phyloP scores from a whole-genome alignment of 1,140 invertebrate genomes.

The Monochamus saltuarius region DNA sequence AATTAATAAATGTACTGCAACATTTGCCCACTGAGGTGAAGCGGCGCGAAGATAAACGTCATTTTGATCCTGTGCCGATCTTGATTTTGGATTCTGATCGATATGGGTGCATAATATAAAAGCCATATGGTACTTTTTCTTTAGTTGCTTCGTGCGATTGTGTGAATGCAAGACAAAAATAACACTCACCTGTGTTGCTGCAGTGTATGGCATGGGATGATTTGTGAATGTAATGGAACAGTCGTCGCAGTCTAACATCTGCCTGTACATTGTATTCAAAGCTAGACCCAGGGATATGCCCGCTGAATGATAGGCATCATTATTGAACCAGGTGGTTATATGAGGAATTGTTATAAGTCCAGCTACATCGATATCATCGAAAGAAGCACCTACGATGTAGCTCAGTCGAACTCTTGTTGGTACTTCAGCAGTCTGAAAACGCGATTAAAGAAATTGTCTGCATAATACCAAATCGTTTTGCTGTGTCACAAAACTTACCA shows the following conservation, averaged over 20 bases:
- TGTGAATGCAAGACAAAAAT: too few relatives aligned
- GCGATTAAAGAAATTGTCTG: background rate
- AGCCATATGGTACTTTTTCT: too few relatives aligned
- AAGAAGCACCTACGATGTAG: slow-evolving; percentile 55
- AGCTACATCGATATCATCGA: slow-evolving; percentile 32
- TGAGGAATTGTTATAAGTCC: too few relatives aligned
- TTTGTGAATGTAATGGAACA: slow-evolving; percentile 63
- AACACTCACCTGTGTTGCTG: slow-evolving; percentile 41
- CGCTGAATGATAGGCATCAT: slow-evolving; percentile 69
- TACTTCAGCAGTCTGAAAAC: slow-evolving; percentile 35
- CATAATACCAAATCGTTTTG: background rate
- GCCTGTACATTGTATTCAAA: slow-evolving; percentile 37
- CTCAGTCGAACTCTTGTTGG: slow-evolving; percentile 40
- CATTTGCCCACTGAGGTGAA: too few relatives aligned
- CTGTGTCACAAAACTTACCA: slow-evolving; percentile 26
- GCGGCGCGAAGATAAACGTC: too few relatives aligned
- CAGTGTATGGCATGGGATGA: slow-evolving; percentile 64
- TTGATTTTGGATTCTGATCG: too few relatives aligned
- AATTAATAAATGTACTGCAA: background rate
- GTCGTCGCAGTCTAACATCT: slow-evolving; percentile 47
- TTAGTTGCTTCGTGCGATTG: too few relatives aligned
- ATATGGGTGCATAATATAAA: too few relatives aligned
- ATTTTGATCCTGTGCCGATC: too few relatives aligned
- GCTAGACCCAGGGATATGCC: slow-evolving; percentile 37
- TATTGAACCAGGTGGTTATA: slow-evolving; percentile 61